Percentiles rank a stretch among this genome's conserved stretches.
phyloP scores from a whole-genome alignment of 2,797 vertebrate genomes.

The Morus bassanus region DNA sequence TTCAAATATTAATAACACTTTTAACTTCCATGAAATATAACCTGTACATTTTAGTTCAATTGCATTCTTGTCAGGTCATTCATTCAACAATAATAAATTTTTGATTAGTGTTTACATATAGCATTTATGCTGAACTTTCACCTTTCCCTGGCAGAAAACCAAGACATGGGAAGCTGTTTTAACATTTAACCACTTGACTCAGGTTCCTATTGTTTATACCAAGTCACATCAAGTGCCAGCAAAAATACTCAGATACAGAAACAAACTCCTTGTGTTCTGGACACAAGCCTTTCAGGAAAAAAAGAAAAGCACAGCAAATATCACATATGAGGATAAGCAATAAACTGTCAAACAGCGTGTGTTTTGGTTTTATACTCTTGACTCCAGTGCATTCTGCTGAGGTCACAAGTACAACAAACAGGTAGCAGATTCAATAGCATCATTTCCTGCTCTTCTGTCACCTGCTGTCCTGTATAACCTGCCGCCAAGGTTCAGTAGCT shows the following conservation, averaged over 20 bases:
- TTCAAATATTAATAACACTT: conserved; percentile 38
- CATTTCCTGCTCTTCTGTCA: neutral
- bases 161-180: neutral
- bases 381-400: neutral
- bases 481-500: neutral
- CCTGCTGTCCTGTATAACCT: neutral
- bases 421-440: neutral
- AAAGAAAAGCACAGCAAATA: neutral
- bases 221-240: neutral
- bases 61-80: conserved; percentile 3
- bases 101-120: conserved; percentile 27
- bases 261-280: neutral
- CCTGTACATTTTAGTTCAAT: neutral
- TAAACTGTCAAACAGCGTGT: neutral
- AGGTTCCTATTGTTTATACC: neutral
- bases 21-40: neutral
- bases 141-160: conserved; percentile 2
- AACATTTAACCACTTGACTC: conserved; percentile 2
- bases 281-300: neutral
- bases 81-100: conserved; percentile 22
- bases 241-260: neutral
- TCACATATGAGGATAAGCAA: neutral
- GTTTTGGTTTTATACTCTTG: neutral
- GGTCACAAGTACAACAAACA: neutral
- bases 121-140: neutral